phyloP scores from a whole-genome alignment of 1,140 invertebrate species.

The Aphelinus certus region DNA sequence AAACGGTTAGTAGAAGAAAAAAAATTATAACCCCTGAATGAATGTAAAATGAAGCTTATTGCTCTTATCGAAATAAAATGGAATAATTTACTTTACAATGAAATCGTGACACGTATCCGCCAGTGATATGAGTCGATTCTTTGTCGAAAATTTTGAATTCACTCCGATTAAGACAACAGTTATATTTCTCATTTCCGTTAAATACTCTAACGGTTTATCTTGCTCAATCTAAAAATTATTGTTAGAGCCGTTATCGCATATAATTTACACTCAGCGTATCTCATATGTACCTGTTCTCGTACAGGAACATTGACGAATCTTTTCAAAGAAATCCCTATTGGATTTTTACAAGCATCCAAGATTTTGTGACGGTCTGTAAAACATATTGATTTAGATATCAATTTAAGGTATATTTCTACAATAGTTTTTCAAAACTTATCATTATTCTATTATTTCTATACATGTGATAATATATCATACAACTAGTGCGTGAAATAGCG shows the following conservation, averaged over 20 bases:
- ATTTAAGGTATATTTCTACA: no score
- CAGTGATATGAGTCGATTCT: slow-evolving; percentile 41
- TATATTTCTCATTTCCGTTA: slow-evolving; percentile 60
- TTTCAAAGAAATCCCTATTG: slow-evolving; percentile 36
- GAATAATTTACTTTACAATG: slow-evolving; percentile 40
- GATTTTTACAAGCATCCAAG: neutral
- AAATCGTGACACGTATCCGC: slow-evolving; percentile 37
- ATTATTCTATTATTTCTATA: no score
- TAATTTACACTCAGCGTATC: neutral
- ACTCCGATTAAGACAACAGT: slow-evolving; percentile 59
- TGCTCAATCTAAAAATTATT: slow-evolving; percentile 48
- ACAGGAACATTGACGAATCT: slow-evolving; percentile 47
- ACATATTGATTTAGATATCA: neutral
- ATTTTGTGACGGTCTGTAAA: slow-evolving; percentile 35
- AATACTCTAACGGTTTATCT: slow-evolving; percentile 53
- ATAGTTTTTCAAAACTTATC: no score
- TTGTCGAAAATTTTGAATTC: slow-evolving; percentile 39
- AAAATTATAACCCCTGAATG: no score
- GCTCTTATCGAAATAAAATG: no score
- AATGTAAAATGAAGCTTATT: no score
- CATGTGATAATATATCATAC: no score
- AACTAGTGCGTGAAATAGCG: no score
- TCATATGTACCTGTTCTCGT: slow-evolving; percentile 35
- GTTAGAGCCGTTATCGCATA: neutral
- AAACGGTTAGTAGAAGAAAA: no score